Percentiles rank a stretch among this genome's conserved stretches.
phyloP scores from a whole-genome alignment of 2,888 invertebrate species.

The Drosophila atroscutellata region DNA sequence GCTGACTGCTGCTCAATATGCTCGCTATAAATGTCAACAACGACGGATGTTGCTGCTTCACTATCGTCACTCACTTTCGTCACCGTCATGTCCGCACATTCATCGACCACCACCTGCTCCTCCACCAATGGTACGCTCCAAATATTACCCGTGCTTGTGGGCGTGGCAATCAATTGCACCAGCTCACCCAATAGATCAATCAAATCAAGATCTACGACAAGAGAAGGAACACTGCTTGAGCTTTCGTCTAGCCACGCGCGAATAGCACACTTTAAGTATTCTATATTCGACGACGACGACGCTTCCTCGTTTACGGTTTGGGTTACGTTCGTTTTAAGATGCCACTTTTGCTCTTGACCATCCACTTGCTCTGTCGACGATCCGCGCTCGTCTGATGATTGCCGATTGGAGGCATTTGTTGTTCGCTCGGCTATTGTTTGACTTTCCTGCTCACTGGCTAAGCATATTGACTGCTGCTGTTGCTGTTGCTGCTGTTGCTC shows the following conservation, averaged over 20 bases:
- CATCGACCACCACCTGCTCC: slow-evolving; percentile 39
- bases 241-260: slow-evolving; percentile 52
- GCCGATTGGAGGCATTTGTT: slow-evolving; percentile 45
- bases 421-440: slow-evolving; percentile 49
- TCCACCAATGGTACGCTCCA: slow-evolving; percentile 48
- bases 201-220: slow-evolving; percentile 53
- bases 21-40: slow-evolving; percentile 59
- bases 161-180: slow-evolving; percentile 55
- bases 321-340: slow-evolving; percentile 40
- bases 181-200: slow-evolving; percentile 61
- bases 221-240: slow-evolving; percentile 18
- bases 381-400: slow-evolving; percentile 82
- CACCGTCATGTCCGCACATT: slow-evolving; percentile 73
- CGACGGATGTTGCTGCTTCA: slow-evolving; percentile 54
- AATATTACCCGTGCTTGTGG: slow-evolving; percentile 64
- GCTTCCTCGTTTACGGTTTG: slow-evolving; percentile 28
- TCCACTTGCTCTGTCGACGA: slow-evolving; percentile 80
- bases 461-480: slow-evolving; percentile 67
- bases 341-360: slow-evolving; percentile 56
- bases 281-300: slow-evolving; percentile 58
- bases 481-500: slow-evolving; percentile 27
- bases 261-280: slow-evolving; percentile 62
- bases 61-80: slow-evolving; percentile 69
- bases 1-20: slow-evolving; percentile 59
- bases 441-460: slow-evolving; percentile 59